These are phyloP conservation scores for Rhinoraja longicauda DNA, from an alignment of 2,797 vertebrate genomes.

Conservation along the genomic window DNA sequence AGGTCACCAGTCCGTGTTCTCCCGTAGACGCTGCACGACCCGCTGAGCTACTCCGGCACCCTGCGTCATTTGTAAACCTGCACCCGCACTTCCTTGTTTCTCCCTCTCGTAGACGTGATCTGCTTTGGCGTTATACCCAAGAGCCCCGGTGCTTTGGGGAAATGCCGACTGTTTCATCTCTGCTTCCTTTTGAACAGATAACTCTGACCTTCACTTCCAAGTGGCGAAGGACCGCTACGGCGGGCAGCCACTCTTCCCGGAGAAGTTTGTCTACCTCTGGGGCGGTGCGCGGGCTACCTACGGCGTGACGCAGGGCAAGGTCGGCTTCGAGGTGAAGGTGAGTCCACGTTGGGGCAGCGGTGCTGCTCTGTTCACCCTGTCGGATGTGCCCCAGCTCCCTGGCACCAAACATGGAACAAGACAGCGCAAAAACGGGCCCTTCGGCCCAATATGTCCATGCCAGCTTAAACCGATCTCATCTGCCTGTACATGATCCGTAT, in stretches of 20 bases:
- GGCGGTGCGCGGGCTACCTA: conserved; percentile 81
- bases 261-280: conserved; percentile 78
- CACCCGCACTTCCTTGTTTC: not conserved
- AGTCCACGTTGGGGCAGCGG: not conserved
- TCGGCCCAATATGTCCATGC: too few relatives aligned
- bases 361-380: too few relatives aligned
- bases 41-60: too few relatives aligned
- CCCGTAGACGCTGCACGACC: too few relatives aligned
- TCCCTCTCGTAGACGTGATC: not conserved
- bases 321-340: conserved; percentile 83
- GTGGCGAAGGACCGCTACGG: conserved; percentile 64
- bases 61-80: too few relatives aligned
- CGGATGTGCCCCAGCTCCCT: too few relatives aligned
- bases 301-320: conserved; percentile 66
- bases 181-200: conserved; percentile 57
- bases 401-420: too few relatives aligned
- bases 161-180: not conserved
- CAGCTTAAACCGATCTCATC: too few relatives aligned
- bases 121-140: not conserved
- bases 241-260: conserved; percentile 74
- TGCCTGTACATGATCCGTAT: too few relatives aligned
- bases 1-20: too few relatives aligned
- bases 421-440: too few relatives aligned
- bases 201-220: conserved; percentile 79
- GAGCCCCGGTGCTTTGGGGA: not conserved